Evolutionary conservation across 1,140 invertebrate genomes (phyloP).

Genomic region (Rhopalosiphum padi): DNA sequence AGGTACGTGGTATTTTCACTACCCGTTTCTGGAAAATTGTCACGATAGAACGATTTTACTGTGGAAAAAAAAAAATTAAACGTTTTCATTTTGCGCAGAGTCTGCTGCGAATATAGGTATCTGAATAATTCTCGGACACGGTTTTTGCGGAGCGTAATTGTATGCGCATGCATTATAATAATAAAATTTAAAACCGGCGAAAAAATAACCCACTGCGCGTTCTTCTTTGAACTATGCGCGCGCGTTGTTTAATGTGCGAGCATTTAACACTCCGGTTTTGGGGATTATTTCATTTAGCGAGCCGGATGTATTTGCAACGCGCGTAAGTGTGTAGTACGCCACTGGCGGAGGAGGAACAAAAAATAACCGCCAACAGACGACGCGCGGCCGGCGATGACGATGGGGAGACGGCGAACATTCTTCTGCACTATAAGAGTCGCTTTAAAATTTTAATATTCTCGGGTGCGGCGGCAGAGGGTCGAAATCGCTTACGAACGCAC

Average conservation of each 20-base stretch:
- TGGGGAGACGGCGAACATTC: not conserved
- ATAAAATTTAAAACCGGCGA: not conserved
- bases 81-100: not conserved
- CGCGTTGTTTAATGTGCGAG: not conserved
- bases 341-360: not conserved
- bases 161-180: not conserved
- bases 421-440: not conserved
- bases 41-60: not conserved
- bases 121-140: not conserved
- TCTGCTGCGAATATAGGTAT: not conserved
- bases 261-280: constrained; percentile 10
- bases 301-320: not conserved
- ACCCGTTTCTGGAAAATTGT: not conserved
- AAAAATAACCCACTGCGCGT: not conserved
- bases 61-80: not conserved
- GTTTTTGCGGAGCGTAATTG: not conserved
- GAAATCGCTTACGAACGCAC: not conserved
- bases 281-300: not conserved
- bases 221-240: not conserved
- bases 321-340: not conserved
- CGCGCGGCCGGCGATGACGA: not conserved
- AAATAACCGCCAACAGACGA: not conserved
- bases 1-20: not conserved
- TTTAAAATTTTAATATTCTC: not conserved
- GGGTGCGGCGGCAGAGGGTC: not conserved